Evolutionary conservation across 2,113 vertebrate genomes (phyloP).

Genomic region (Semnopithecus entellus): DNA sequence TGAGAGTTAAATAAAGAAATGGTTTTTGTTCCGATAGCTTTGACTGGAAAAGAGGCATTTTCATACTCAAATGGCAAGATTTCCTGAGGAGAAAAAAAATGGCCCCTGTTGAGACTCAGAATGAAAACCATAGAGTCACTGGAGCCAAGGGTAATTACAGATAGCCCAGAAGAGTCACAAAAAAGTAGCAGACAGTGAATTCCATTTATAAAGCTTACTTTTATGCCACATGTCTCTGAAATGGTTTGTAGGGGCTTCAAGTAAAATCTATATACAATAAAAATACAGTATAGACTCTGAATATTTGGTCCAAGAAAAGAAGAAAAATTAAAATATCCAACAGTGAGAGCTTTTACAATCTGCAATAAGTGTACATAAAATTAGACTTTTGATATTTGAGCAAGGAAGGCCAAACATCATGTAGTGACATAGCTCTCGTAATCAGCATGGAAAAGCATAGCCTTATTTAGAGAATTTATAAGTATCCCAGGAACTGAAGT

Average conservation of each 20-base stretch:
- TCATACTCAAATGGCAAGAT: constrained; percentile 64
- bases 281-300: neutral
- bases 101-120: constrained; percentile 45
- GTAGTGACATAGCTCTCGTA: neutral
- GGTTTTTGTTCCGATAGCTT: constrained; percentile 46
- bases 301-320: neutral
- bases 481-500: neutral
- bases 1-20: constrained; percentile 7
- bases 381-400: neutral
- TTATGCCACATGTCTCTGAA: neutral
- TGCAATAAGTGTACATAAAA: neutral
- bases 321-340: neutral
- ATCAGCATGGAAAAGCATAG: neutral
- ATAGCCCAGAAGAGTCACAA: constrained; percentile 49
- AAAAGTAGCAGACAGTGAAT: constrained; percentile 54
- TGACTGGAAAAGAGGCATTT: constrained; percentile 57
- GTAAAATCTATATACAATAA: neutral
- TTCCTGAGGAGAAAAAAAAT: constrained; percentile 57
- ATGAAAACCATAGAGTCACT: constrained; percentile 61
- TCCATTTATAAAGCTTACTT: constrained; percentile 43
- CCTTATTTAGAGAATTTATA: neutral
- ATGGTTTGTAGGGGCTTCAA: neutral
- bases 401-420: neutral
- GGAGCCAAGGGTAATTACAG: constrained; percentile 53
- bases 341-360: neutral